Base-by-base conservation (phyloP, 2,888 invertebrate genomes). In the Lasioglossum zephyrum region DNA sequence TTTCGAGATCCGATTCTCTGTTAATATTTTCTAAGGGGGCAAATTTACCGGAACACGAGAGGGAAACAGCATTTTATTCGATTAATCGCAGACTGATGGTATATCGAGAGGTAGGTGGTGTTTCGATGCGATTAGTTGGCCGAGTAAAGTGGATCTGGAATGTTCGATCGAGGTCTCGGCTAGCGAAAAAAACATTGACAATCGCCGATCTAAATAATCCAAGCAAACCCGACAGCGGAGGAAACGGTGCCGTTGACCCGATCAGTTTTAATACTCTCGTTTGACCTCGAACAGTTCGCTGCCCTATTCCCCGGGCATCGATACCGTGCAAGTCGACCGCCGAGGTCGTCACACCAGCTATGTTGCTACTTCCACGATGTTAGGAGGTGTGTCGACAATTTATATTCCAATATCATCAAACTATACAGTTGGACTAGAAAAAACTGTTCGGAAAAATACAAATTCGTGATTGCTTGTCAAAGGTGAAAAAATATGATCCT, bases 221-320 rank as follows among this genome's bases (percentile, higher is more conserved):
- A 8, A 26, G 44, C 16, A 63, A 53, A 83, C 66, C 47, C 39
- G 57, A 31, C 9, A n/a, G 66, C 76, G 53, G 53, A 77, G 49
- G 77, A 72, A 77, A 77, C 4, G 77, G 72, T 78, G 73, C 77
- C 87, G 77, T 74, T 79, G 60, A 41, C 47, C 47, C 81, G 87
- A 81, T 57, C 82, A 79, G 87, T 76, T 86, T 82, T 87, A 79
- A 47, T 86, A 86, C 77, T 77, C 79, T 82, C 82, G 79, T 77
- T 79, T 82, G 87, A 82, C 87, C 87, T 87, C 87, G 82, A 87
- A 82, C 77, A 79, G 78, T 77, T 80, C 77, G 81, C 85, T 77
- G 86, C 72, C 72, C 87, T 79, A 79, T 86, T 87, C 87, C 82
- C 77, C 87, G 87, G 87, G 87, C 87, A 86, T 86, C 82, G 86